These are phyloP conservation scores for Biston betularia DNA, from an alignment of 2,888 invertebrate genomes.

Conservation along the genomic window DNA sequence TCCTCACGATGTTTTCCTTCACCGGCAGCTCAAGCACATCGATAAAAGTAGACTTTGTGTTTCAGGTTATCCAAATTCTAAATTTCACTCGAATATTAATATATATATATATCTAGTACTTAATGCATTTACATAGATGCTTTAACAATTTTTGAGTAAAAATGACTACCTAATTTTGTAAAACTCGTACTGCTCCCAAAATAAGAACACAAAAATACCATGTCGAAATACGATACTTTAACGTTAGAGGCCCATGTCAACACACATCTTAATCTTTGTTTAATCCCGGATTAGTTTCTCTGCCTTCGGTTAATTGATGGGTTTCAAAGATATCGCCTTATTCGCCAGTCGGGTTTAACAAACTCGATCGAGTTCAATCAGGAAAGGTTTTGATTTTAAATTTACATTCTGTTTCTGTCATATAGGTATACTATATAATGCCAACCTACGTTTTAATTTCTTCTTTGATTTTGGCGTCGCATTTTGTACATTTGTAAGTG, in stretches of 20 bases:
- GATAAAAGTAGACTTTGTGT: no score
- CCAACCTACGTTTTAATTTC: no score
- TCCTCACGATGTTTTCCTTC: no score
- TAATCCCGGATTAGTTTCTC: conserved; percentile 35
- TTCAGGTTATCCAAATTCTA: no score
- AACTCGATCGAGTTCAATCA: not conserved
- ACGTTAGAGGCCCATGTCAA: conserved; percentile 26
- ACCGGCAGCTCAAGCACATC: no score
- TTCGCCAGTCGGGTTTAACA: conserved; percentile 17
- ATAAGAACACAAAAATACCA: not conserved
- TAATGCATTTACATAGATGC: no score
- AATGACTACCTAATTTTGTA: not conserved
- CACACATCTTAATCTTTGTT: conserved; percentile 37
- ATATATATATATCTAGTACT: no score
- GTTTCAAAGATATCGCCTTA: conserved; percentile 35
- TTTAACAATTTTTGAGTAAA: no score
- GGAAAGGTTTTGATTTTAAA: not conserved
- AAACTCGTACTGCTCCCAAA: not conserved
- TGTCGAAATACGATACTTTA: conserved; percentile 21
- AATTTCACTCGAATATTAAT: no score
- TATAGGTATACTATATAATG: no score
- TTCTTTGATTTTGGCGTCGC: no score
- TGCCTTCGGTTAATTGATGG: conserved; percentile 30
- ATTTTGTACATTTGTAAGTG: no score
- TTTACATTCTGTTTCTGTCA: not conserved